Base-by-base conservation (phyloP, 2,888 invertebrate species). In the Stenurella melanura region DNA sequence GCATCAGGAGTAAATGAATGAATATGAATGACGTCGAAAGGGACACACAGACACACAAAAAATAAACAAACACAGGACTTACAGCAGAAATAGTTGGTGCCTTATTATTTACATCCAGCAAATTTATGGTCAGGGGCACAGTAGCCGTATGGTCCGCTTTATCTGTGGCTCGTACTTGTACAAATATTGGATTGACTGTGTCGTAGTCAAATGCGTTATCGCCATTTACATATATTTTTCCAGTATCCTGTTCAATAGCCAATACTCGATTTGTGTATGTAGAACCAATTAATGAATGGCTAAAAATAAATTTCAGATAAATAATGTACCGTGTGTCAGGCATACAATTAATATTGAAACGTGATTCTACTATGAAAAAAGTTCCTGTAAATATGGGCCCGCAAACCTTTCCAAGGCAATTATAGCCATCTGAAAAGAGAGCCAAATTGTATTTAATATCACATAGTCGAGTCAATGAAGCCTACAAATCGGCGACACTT, bases 61-160 rank as follows among this genome's bases (percentile, higher is more conserved):
- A 12, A 50, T 9, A 50, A 50, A n/a, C 9, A 50, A 12, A 50
- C 9, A 50, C n/a, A 2, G 9, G 21, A 83, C 89, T 90, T 89
- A 93, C 94, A 90, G 93, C 87, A 76, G 90, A 87, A 15, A 95
- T 91, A 57, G 90, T 91, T 0, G 96, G 96, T 0, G 93, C 91
- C 73, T 94, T 94, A 86, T 96, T 95, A 87, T 96, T 95, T 60
- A 95, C 92, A 88, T 96, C 95, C 7, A 89, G 83, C 0, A 96
- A 90, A 71, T 91, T 90, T 50, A 96, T 92, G 26, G 90, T 91
- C 11, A 94, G 85, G 80, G 93, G 92, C 0, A 92, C 89, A 11
- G 91, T 92, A 0, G 90, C 88, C 0, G 88, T 90, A 86, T 93
- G 91, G 0, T 89, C 87, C n/a, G 86, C 88, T 5, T 89, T 73